Evolutionary conservation across 2,888 invertebrate species (phyloP).

Genomic region (Platypus cylindrus): DNA sequence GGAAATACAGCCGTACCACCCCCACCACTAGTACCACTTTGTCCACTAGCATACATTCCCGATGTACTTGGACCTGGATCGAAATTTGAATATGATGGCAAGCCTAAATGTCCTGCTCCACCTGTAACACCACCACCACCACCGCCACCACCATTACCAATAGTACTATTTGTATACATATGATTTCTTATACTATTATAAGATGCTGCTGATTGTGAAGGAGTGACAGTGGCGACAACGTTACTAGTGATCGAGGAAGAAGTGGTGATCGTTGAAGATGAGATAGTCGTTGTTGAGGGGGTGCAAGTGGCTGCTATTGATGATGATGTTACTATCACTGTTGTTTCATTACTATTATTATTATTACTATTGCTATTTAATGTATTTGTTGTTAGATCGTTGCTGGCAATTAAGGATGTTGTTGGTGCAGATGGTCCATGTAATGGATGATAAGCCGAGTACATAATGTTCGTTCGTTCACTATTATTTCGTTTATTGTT

Average conservation of each 20-base stretch:
- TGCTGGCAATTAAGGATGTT: slow-evolving; percentile 12
- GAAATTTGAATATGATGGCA: slow-evolving; percentile 24
- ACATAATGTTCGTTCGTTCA: too few species aligned
- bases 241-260: slow-evolving; percentile 8
- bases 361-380: too few species aligned
- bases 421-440: slow-evolving; percentile 14
- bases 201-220: not conserved
- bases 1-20: slow-evolving; percentile 24
- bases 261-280: slow-evolving; percentile 9
- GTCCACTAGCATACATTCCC: slow-evolving; percentile 21
- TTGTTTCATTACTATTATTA: too few species aligned
- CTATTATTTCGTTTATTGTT: slow-evolving; percentile 1
- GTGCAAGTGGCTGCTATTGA: too few species aligned
- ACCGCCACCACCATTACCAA: too few species aligned
- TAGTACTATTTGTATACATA: slow-evolving; percentile 10
- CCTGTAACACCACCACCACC: too few species aligned
- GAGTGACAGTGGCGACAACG: not conserved
- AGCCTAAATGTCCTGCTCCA: slow-evolving; percentile 16
- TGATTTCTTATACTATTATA: slow-evolving; percentile 5
- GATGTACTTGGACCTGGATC: slow-evolving; percentile 26
- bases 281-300: too few species aligned
- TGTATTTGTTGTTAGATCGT: slow-evolving; percentile 12
- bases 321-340: too few species aligned
- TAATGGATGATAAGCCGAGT: slow-evolving; percentile 9
- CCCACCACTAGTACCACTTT: too few species aligned